Evolutionary conservation across 2,797 vertebrate species (phyloP).

Genomic region (Spea hammondii): DNA sequence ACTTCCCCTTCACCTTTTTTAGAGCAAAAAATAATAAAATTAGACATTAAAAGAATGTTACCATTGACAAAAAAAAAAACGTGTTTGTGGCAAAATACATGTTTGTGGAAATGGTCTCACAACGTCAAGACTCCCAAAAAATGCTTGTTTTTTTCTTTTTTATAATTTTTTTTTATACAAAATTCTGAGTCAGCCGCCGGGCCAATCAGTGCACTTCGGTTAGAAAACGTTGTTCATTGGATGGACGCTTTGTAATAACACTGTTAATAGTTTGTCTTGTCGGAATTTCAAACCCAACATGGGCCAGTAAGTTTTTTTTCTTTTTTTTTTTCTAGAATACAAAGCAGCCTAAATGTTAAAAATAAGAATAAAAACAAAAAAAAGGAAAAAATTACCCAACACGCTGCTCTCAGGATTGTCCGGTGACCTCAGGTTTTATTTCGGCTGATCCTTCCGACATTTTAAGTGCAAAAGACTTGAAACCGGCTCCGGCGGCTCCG

Average conservation of each 20-base stretch:
- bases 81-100: conserved; percentile 71
- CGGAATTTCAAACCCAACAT: conserved; percentile 75
- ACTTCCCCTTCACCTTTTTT: too few relatives aligned
- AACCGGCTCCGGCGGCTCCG: conserved; percentile 57
- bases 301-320: conserved; percentile 63
- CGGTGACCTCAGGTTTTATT: neutral
- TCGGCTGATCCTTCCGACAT: neutral
- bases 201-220: conserved; percentile 65
- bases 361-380: conserved; percentile 62
- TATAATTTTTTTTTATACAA: conserved; percentile 54
- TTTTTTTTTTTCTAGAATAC: conserved; percentile 67
- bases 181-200: conserved; percentile 67
- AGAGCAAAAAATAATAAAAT: neutral
- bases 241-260: conserved; percentile 64
- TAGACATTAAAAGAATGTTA: neutral
- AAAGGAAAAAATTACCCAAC: conserved; percentile 55
- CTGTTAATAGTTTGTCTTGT: conserved; percentile 65
- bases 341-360: conserved; percentile 73
- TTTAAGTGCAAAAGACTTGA: conserved; percentile 56
- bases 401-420: neutral
- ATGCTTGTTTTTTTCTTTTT: conserved; percentile 1
- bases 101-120: conserved; percentile 65
- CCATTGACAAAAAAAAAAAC: neutral
- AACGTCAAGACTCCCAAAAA: conserved; percentile 52
- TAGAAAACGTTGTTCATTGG: conserved; percentile 65